A percentile compares a stretch with the other conserved stretches of the same genome.
Evolutionary conservation across 2,113 vertebrate species (phyloP).

Genomic region (Crocuta crocuta): DNA sequence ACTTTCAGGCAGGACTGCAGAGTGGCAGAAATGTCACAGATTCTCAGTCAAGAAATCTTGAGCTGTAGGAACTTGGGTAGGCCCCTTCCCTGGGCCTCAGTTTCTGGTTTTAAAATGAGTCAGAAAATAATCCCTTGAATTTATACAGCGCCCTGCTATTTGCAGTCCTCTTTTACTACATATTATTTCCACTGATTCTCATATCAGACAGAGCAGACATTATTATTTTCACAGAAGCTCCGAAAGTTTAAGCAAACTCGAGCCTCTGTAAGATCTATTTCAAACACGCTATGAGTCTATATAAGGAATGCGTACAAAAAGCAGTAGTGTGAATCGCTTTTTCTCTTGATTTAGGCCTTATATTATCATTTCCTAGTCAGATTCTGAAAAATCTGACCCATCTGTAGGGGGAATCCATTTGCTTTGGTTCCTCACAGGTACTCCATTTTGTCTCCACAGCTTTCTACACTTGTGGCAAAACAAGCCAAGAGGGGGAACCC

Average conservation of each 20-base stretch:
- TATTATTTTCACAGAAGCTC: slow-evolving; percentile 28
- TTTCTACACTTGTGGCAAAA: slow-evolving; percentile 51
- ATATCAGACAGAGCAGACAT: background rate
- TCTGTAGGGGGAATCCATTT: background rate
- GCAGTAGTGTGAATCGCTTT: background rate
- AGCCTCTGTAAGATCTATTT: slow-evolving; percentile 15
- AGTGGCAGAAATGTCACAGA: background rate
- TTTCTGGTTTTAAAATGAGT: slow-evolving; percentile 25
- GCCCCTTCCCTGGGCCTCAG: background rate
- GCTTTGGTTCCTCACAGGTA: slow-evolving; percentile 39
- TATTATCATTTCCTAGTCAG: background rate
- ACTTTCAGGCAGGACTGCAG: slow-evolving; percentile 11
- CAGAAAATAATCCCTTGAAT: background rate
- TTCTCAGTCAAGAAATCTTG: slow-evolving; percentile 38
- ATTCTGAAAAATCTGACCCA: slow-evolving; percentile 10
- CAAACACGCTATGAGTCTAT: background rate
- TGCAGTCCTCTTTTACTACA: background rate
- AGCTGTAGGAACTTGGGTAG: background rate
- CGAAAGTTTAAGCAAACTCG: slow-evolving; percentile 12
- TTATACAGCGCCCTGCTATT: background rate
- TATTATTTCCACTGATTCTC: slow-evolving; percentile 8
- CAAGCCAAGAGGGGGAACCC: background rate
- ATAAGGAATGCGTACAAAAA: slow-evolving; percentile 1
- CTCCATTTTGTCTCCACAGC: slow-evolving; percentile 59
- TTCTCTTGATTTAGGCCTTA: slow-evolving; percentile 33